Evolutionary conservation across 2,797 vertebrate genomes (phyloP), one percentile per base, ranked within the genome.

Genomic region (Helostoma temminkii): DNA sequence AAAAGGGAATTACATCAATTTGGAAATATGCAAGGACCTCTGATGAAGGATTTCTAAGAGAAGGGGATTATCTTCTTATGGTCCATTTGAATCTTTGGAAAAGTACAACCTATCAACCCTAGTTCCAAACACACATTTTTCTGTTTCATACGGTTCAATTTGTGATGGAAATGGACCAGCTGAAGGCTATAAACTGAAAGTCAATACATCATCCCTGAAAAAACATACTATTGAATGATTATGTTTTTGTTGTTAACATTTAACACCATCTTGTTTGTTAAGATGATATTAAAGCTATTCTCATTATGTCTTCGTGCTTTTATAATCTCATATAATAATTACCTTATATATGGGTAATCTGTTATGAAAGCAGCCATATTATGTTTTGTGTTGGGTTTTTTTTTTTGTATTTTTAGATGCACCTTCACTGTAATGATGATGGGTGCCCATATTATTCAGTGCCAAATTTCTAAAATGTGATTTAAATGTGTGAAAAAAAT

Each of bases 1-100:
- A 52, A 56, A 62, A 62, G 46, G 55, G 72, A 88, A 83, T 80
- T 68, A 84, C 71, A 84, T 73, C 55, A 63, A 81, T 86, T 83
- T 66, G 45, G 71, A 82, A 79, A 65, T 59, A 73, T 76, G 66
- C 37, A 71, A 56, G 56, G 55, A 66, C 71, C 54, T 59, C 34
- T 66, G 63, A 77, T 69, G 66, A 77, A 66, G 75, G 74, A 81
- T 86, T 85, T 87, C 73, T 73, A 43, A 68, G 59, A 55, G 62
- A 71, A 80, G 37, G 18, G 56, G 71, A 77, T 86, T 81, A 80
- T 81, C 76, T 71, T 73, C 52, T 78, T 58, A 74, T 24, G 71
- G 64, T 69, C 48, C 53, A 72, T 69, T 78, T 77, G 39, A 74
- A 18, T 69, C 59, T 24, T 68, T 62, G 21, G 58, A 53, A 55